phyloP scores from a whole-genome alignment of 2,888 invertebrate genomes.

The Escarpia spicata region DNA sequence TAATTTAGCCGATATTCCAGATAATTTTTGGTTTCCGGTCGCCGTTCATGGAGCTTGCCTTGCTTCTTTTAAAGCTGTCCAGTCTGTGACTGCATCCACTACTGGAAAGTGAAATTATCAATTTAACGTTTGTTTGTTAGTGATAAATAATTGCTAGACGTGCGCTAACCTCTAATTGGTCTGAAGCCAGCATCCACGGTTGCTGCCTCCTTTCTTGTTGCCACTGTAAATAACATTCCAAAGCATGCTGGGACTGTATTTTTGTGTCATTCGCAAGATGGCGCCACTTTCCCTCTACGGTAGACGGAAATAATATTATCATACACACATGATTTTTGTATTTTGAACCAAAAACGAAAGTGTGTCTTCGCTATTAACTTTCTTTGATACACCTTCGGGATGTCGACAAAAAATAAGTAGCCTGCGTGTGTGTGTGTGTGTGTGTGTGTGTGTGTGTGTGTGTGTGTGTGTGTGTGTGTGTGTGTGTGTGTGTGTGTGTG shows the following conservation, averaged over 20 bases:
- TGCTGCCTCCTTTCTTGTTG: conserved; percentile 32
- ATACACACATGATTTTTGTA: no score
- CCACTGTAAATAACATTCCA: conserved; percentile 33
- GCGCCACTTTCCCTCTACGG: conserved; percentile 20
- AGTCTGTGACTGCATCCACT: neutral
- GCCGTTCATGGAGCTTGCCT: neutral
- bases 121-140: neutral
- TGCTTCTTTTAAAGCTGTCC: neutral
- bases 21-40: neutral
- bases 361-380: no score
- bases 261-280: neutral
- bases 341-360: no score
- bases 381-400: no score
- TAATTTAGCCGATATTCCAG: no score
- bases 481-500: neutral
- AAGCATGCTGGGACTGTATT: conserved; percentile 26
- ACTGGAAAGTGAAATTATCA: neutral
- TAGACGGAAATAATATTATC: no score
- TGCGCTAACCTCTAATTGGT: neutral
- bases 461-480: neutral
- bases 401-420: no score
- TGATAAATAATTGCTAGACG: neutral
- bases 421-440: neutral
- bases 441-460: neutral
- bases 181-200: neutral